These are phyloP conservation scores for Sturnus vulgaris DNA, from an alignment of 2,113 vertebrate genomes.

Conservation along the genomic window DNA sequence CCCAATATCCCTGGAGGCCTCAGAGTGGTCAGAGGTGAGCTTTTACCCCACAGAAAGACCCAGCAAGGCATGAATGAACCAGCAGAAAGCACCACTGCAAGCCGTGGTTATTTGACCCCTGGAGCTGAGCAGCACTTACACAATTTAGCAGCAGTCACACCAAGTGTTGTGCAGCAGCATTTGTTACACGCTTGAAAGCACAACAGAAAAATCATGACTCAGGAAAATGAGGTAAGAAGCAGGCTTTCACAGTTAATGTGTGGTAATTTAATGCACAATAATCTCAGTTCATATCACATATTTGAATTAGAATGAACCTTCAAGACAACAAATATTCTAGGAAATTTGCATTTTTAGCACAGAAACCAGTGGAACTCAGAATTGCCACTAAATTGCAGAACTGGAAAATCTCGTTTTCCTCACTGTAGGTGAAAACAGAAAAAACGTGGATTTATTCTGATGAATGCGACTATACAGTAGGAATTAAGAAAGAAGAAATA, in stretches of 20 bases:
- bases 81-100: not conserved
- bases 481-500: not conserved
- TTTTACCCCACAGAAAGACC: accelerated
- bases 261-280: not conserved
- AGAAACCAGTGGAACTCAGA: not conserved
- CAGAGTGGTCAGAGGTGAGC: not conserved
- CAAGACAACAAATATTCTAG: not conserved
- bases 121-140: not conserved
- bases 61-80: not conserved
- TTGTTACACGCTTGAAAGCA: not conserved
- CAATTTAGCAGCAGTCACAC: not conserved
- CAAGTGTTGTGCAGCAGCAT: not conserved
- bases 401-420: not conserved
- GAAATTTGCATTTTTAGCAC: not conserved
- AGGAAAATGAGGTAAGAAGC: not conserved
- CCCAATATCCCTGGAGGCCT: not conserved
- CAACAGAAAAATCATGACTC: not conserved
- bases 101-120: not conserved
- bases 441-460: not conserved
- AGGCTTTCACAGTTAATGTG: not conserved
- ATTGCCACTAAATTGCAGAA: not conserved
- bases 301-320: not conserved
- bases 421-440: not conserved
- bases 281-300: not conserved
- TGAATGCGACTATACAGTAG: not conserved